Evolutionary conservation across 2,888 invertebrate species (phyloP).

Genomic region (Trachelus iudaicus): DNA sequence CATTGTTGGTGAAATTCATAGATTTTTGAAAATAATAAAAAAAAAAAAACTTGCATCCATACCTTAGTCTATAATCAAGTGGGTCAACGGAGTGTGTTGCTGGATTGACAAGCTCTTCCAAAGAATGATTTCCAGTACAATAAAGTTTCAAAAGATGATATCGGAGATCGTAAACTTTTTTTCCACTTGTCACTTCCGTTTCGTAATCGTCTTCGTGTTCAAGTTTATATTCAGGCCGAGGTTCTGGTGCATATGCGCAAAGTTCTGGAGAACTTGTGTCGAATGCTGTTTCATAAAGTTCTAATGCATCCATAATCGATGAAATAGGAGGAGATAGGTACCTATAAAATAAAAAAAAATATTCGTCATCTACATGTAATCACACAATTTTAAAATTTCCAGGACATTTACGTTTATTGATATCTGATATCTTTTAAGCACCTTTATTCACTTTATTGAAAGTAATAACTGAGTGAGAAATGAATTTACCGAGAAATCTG

Average conservation of each 20-base stretch:
- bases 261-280: slow-evolving; percentile 56
- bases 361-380: background rate
- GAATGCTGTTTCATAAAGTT: slow-evolving; percentile 79
- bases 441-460: no score
- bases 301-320: slow-evolving; percentile 78
- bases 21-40: background rate
- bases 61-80: slow-evolving; percentile 85
- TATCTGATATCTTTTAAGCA: no score
- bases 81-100: slow-evolving; percentile 82
- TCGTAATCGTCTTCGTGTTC: slow-evolving; percentile 47
- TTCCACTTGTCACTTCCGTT: slow-evolving; percentile 45
- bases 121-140: slow-evolving; percentile 72
- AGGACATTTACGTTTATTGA: no score
- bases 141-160: slow-evolving; percentile 86
- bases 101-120: slow-evolving; percentile 79
- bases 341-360: slow-evolving; percentile 64
- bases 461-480: no score
- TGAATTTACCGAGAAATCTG: no score
- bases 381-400: no score
- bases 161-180: slow-evolving; percentile 74
- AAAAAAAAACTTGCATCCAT: slow-evolving; percentile 31
- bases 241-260: slow-evolving; percentile 57
- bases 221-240: slow-evolving; percentile 63
- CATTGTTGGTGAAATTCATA: background rate
- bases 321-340: slow-evolving; percentile 78